Base-by-base conservation (phyloP, 2,797 vertebrate genomes). In the Jordanella pulchra region DNA sequence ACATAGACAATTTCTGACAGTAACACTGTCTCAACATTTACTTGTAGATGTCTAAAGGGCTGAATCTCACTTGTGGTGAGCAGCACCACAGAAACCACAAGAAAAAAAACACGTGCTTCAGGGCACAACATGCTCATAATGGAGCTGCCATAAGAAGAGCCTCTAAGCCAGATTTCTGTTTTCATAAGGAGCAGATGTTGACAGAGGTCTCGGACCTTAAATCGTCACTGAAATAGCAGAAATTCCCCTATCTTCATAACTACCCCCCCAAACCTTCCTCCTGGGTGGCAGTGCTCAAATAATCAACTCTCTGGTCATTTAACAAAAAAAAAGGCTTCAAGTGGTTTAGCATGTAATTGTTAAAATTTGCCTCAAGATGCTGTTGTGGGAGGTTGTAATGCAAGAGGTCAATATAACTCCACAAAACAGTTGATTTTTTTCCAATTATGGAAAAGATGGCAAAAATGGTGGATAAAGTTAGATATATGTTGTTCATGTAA, bases 141-240 rank as follows among this genome's bases (percentile, higher is more conserved):
- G 53, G 73, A 86, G 64, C 76, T 77, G 69, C 73, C 79, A 72
- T 67, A 47, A 35, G 63, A 88, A 70, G 66, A 23, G 39, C 47
- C 82, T 75, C 81, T 72, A 28, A 84, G 79, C 69, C 35, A 79
- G 85, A 84, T 78, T 60, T 75, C 23, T 67, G 23, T 56, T 77
- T 84, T 86, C 79, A 82, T 89, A 74, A 79, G 86, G 76, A 71
- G 77, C 78, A 84, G 65, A 84, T 74, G 75, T 74, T 84, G 73
- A 73, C 65, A 67, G 69, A 73, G 21, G 44, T 71, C 82, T 72
- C 44, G 32, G 76, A 82, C 77, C 68, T 74, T 63, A 39, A 47
- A 60, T 18, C 39, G 51, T 10, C 48, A 51, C 48, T 74, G 79
- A 9, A 45, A 74, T 23, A n/a, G 35, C 60, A 7, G 60, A 39